Conservation (phyloP, 2,888 invertebrate genomes). For the Tholera decimalis region DNA sequence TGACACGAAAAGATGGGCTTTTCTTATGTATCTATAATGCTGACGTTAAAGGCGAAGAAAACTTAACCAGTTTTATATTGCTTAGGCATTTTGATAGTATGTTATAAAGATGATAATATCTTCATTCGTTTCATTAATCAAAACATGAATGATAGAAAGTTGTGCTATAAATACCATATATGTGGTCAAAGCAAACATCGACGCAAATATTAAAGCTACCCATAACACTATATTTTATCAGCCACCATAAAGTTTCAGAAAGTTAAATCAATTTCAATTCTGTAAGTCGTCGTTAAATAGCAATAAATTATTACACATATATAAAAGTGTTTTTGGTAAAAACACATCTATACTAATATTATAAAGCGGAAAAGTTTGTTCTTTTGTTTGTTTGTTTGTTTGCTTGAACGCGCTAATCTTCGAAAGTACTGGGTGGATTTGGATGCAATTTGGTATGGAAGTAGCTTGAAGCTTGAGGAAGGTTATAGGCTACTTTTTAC, state of each 20-base stretch:
- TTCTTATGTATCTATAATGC: background rate
- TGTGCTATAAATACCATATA: conserved; percentile 20
- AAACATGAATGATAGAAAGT: conserved; percentile 51
- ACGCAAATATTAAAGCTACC: background rate
- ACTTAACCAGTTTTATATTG: conserved; percentile 2
- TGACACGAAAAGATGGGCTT: background rate
- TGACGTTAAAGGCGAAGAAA: background rate
- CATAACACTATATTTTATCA: conserved; percentile 31
- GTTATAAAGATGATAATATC: conserved; percentile 25
- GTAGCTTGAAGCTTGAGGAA: too few species aligned
- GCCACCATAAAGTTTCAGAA: conserved; percentile 33
- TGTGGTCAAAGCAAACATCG: conserved; percentile 12
- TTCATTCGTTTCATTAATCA: conserved; percentile 30
- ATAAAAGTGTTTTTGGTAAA: too few species aligned
- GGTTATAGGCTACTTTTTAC: too few species aligned
- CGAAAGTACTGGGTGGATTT: too few species aligned
- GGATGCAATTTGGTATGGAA: too few species aligned
- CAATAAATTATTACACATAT: conserved; percentile 6
- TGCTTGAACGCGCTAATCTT: too few species aligned
- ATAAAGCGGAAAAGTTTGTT: too few species aligned
- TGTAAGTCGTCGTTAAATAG: conserved; percentile 25
- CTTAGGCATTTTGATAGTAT: conserved; percentile 1
- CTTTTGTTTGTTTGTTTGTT: too few species aligned
- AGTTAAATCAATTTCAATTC: conserved; percentile 20
- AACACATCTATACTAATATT: too few species aligned